A percentile compares a stretch with the other conserved stretches of the same genome.
Evolutionary conservation across 2,113 vertebrate species (phyloP).

Genomic region (Heterocephalus glaber): DNA sequence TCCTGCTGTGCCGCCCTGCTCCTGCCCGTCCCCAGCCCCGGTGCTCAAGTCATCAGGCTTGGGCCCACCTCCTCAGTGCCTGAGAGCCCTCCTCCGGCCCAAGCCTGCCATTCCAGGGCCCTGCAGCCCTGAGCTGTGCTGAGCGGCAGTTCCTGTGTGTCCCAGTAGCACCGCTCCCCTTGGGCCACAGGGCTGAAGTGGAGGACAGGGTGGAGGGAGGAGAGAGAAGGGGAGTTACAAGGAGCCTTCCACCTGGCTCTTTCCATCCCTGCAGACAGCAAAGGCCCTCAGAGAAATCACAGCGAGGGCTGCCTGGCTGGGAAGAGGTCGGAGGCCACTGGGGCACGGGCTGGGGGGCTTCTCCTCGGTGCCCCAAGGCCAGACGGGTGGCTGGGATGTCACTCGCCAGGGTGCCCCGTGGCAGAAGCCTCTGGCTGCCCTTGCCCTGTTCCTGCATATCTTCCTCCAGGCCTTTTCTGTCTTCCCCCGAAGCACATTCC

Average conservation of each 20-base stretch:
- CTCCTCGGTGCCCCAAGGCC: neutral
- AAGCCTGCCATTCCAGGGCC: too few relatives aligned
- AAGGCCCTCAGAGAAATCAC: neutral
- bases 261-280: neutral
- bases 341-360: neutral
- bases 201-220: neutral
- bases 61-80: neutral
- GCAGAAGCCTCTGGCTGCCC: neutral
- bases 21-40: neutral
- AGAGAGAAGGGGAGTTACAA: neutral
- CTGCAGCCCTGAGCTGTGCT: neutral
- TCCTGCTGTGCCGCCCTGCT: neutral
- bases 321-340: neutral
- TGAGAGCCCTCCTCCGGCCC: too few relatives aligned
- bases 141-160: accelerated
- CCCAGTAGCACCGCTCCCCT: neutral
- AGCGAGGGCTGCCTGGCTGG: accelerated
- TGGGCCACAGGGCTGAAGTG: neutral
- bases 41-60: neutral
- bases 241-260: neutral
- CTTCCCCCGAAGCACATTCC: neutral
- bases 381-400: neutral
- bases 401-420: neutral
- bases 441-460: neutral
- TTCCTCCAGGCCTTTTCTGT: neutral